Evolutionary conservation across 2,888 invertebrate species (phyloP).

Genomic region (Crioceris asparagi): DNA sequence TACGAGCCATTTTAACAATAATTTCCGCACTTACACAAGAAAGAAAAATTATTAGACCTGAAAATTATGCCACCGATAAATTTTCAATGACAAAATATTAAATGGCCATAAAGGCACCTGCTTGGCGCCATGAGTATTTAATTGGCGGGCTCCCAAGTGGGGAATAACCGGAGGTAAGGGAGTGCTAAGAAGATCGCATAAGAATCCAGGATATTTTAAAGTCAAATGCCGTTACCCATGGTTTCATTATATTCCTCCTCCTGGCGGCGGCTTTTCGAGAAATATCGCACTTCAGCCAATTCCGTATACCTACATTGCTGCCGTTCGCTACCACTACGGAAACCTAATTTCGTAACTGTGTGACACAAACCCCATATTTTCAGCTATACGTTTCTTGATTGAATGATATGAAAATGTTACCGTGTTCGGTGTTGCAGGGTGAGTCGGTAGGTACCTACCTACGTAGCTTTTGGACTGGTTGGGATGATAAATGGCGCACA

Average conservation of each 20-base stretch:
- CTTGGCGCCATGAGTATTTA: conserved; percentile 16
- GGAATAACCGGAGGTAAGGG: conserved; percentile 19
- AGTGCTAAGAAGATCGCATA: conserved; percentile 24
- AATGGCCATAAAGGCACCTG: conserved; percentile 17
- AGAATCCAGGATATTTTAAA: conserved; percentile 34
- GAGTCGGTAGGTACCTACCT: too few relatives aligned
- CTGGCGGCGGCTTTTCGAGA: conserved; percentile 33
- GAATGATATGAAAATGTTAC: conserved; percentile 32
- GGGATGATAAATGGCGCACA: too few relatives aligned
- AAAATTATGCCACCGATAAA: conserved; percentile 13
- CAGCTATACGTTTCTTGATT: conserved; percentile 36
- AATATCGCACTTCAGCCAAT: conserved; percentile 35
- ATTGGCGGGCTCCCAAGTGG: conserved; percentile 17
- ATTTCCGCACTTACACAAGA: too few relatives aligned
- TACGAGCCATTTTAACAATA: too few relatives aligned
- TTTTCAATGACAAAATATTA: conserved; percentile 20
- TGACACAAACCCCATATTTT: conserved; percentile 36
- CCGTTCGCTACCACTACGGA: conserved; percentile 12
- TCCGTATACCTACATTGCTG: too few relatives aligned
- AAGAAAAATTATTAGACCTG: too few relatives aligned
- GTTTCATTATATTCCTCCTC: conserved; percentile 34
- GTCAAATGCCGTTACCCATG: conserved; percentile 33
- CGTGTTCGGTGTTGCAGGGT: too few relatives aligned
- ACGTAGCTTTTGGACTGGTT: too few relatives aligned
- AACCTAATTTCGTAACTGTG: conserved; percentile 35